Base-by-base conservation (phyloP, 2,888 invertebrate genomes). In the Dryococelus australis region DNA sequence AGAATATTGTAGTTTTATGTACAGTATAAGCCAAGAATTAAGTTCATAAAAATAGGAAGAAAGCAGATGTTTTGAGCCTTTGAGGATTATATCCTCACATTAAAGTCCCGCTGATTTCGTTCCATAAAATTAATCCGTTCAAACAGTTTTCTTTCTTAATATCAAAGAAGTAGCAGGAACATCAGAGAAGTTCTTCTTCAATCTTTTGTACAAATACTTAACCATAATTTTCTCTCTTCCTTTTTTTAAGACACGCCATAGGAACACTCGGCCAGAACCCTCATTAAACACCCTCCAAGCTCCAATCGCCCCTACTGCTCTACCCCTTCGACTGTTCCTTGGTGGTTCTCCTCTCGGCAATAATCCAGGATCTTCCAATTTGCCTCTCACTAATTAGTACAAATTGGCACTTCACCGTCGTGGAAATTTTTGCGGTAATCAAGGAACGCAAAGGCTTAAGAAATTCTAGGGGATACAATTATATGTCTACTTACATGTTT, bases 351-450 rank as follows among this genome's bases (percentile, higher is more conserved):
- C 78, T 81, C 80, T 13, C 81, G 85, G 87, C 88, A 88, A 87
- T 88, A 88, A 88, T 88, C 88, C 87, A 43, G 53, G 87, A 87
- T 85, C 86, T 88, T 87, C 88, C 87, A 88, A 87, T 88, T 88
- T 80, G 86, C 80, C 84, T 35, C 86, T 86, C 83, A 27, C 88
- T 88, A 88, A 88, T 88, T 88, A 88, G 86, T 86, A 84, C 88
- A 88, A 88, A 88, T 88, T 88, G 88, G 88, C 88, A 88, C 88
- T 88, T 88, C 87, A 88, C 86, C 87, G 83, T 53, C 85, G 28
- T 83, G 43, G 83, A 28, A 43, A 43, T 28, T 83, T n/a, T 83
- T 83, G 83, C n/a, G 83, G 83, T 35, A 83, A 83, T 83, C 83
- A 83, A 43, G 10, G n/a, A 65, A 65, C 24, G 24, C 65, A 65